Evolutionary conservation across 2,113 vertebrate genomes (phyloP).

Genomic region (Rhagologus leucostigma): DNA sequence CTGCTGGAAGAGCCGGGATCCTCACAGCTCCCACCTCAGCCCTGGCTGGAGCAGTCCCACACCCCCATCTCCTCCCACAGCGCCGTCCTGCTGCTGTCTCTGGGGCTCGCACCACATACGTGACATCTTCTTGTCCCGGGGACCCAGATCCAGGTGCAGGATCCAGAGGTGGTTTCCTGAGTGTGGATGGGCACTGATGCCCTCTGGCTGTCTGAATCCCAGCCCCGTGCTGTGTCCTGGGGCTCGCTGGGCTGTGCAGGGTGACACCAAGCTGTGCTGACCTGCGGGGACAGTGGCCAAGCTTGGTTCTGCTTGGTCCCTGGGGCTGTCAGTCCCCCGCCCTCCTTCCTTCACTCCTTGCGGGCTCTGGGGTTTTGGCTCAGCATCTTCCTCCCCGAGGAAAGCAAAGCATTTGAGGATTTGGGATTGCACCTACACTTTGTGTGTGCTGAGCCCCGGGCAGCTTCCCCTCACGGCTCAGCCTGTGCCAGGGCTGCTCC

Average conservation of each 20-base stretch:
- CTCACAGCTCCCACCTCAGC: background rate
- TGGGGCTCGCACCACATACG: fast-evolving
- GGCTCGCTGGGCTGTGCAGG: fast-evolving
- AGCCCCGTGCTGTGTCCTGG: background rate
- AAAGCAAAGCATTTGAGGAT: background rate
- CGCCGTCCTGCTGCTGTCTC: fast-evolving
- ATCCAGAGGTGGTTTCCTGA: background rate
- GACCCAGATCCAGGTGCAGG: background rate
- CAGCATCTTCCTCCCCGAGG: background rate
- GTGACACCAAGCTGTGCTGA: background rate
- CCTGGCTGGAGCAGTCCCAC: fast-evolving
- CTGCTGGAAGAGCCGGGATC: background rate
- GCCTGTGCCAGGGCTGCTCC: background rate
- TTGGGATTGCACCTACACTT: background rate
- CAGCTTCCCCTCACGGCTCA: background rate
- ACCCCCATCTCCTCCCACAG: background rate
- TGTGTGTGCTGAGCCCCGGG: background rate
- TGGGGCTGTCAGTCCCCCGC: background rate
- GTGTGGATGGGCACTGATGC: background rate
- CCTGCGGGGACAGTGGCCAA: background rate
- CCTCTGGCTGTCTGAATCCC: background rate
- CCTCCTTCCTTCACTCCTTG: background rate
- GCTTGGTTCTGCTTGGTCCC: background rate
- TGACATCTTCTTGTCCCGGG: background rate
- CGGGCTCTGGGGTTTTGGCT: background rate